Conservation (phyloP, 2,888 invertebrate genomes). For the Diadegma fenestrale region DNA sequence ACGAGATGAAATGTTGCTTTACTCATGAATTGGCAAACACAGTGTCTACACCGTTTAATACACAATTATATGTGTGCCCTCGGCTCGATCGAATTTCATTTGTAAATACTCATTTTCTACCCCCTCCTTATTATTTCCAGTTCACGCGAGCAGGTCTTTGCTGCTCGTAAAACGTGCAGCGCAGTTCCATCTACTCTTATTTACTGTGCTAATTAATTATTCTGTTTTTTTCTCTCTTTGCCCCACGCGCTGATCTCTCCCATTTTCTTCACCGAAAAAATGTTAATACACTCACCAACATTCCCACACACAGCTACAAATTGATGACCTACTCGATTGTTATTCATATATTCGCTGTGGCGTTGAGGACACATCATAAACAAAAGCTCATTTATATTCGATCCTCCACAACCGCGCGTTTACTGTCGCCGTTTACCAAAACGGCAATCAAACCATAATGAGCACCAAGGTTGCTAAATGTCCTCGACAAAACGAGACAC, state of each 20-base stretch:
- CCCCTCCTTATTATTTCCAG: background rate
- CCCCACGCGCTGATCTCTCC: background rate
- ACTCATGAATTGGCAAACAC: conserved; percentile 5
- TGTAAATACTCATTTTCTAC: conserved; percentile 33
- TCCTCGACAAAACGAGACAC: background rate
- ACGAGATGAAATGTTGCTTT: conserved; percentile 20
- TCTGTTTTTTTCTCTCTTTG: background rate
- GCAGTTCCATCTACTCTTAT: background rate
- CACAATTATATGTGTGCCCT: conserved; percentile 18
- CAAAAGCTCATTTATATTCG: conserved; percentile 38
- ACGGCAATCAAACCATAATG: conserved; percentile 37
- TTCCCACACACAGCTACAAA: no score
- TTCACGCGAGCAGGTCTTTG: background rate
- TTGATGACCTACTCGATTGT: background rate
- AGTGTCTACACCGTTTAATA: conserved; percentile 15
- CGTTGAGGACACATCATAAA: conserved; percentile 15
- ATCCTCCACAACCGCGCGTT: background rate
- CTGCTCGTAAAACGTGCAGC: conserved; percentile 3
- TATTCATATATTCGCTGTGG: conserved; percentile 34
- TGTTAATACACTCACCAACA: conserved; percentile 3
- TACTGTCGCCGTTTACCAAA: conserved; percentile 28
- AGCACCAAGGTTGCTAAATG: conserved; percentile 15
- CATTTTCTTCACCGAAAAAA: conserved; percentile 15
- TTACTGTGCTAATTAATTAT: conserved; percentile 17
- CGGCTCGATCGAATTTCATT: conserved; percentile 13